Base-by-base conservation (phyloP, 2,797 vertebrate species). In the Sebastes glaucus region DNA sequence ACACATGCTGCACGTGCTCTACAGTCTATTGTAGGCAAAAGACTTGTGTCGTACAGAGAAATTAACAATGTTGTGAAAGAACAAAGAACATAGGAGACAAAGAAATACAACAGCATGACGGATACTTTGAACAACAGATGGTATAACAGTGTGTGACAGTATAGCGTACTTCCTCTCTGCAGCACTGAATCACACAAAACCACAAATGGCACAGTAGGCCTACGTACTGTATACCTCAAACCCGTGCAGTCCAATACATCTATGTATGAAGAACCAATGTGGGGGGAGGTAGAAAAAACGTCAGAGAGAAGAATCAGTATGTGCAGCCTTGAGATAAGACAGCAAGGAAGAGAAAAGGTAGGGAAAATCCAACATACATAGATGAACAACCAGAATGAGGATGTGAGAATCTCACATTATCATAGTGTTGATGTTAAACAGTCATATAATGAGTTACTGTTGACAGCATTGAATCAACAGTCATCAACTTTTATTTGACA, bases 91-190 rank as follows among this genome's bases (percentile, higher is more conserved):
- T 10, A 23, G 16, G 23, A 22, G 69, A 80, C 76, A 56, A 77
- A 64, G 28, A 49, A 42, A 28, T 11, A 6, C 13, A 42, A 27
- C 62, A 70, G 62, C 42, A 67, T 33, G 61, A 59, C 22, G 11
- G 72, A 67, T 42, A 71, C 30, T 84, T 61, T 70, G 49, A 72
- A 83, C 14, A 80, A 74, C 80, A 91, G 89, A 89, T 88, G 85
- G 84, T 84, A 22, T 16, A 78, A 71, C 65, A 60, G 70, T 79
- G 67, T 69, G 73, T 23, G 42, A 27, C 49, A 65, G 72, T 72
- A 73, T 56, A 73, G 71, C 78, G 35, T 59, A 80, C 82, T 80
- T 86, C 78, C 86, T 86, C 81, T 84, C 84, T 81, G 66, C 86
- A 82, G 82, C 60, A 77, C 23, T 87, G 76, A 82, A 76, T 77